These are phyloP conservation scores for Thaumatotibia leucotreta DNA, from an alignment of 1,140 invertebrate genomes.

Conservation along the genomic window DNA sequence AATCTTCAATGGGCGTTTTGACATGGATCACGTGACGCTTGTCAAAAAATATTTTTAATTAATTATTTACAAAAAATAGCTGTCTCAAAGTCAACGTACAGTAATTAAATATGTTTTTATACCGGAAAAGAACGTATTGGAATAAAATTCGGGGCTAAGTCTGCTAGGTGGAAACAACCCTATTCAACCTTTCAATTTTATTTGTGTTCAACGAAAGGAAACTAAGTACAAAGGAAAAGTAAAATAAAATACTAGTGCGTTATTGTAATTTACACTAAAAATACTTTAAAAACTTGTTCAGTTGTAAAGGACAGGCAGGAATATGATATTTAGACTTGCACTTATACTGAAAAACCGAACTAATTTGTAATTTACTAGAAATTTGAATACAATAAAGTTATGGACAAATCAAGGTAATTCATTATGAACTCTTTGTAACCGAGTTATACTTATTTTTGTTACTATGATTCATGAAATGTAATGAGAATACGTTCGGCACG, in stretches of 20 bases:
- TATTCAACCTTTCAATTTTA: too few relatives aligned
- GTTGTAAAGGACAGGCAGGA: neutral
- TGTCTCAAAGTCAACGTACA: too few relatives aligned
- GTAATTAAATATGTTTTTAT: too few relatives aligned
- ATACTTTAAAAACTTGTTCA: neutral
- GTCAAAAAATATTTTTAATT: too few relatives aligned
- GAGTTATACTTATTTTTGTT: neutral
- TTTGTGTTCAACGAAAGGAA: neutral
- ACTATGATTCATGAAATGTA: neutral
- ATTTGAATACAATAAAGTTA: neutral
- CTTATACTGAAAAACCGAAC: neutral
- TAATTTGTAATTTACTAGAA: neutral
- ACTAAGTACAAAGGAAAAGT: neutral
- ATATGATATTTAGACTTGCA: neutral
- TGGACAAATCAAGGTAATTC: conserved; percentile 34
- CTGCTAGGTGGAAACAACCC: too few relatives aligned
- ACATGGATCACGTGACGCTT: too few relatives aligned
- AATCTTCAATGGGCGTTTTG: too few relatives aligned
- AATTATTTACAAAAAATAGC: too few relatives aligned
- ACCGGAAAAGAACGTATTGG: too few relatives aligned
- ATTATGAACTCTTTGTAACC: conserved; percentile 3
- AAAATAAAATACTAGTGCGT: neutral
- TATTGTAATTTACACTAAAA: neutral
- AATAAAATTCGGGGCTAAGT: too few relatives aligned
- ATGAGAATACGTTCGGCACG: neutral